These are phyloP conservation scores for Neotoma lepida DNA, from an alignment of 2,113 vertebrate species.

Conservation along the genomic window DNA sequence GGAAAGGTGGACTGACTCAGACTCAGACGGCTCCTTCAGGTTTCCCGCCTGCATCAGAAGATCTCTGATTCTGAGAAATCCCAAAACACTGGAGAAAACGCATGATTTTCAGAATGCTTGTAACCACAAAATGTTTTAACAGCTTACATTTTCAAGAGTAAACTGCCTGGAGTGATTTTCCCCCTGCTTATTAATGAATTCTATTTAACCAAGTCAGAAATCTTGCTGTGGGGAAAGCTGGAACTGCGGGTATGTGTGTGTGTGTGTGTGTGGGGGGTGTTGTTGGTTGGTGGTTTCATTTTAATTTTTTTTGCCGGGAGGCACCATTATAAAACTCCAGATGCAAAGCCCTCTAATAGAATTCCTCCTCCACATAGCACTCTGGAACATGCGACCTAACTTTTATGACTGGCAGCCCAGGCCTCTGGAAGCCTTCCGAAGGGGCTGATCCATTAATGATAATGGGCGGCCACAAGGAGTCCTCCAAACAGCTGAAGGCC, in stretches of 20 bases:
- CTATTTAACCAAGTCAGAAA: constrained; percentile 76
- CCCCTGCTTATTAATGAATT: constrained; percentile 80
- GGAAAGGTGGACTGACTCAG: neutral
- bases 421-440: constrained; percentile 57
- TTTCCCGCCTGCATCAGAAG: neutral
- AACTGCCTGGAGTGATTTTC: constrained; percentile 73
- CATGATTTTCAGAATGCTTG: constrained; percentile 66
- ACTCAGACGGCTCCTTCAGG: neutral
- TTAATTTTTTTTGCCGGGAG: constrained; percentile 80
- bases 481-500: constrained; percentile 70
- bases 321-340: constrained; percentile 82
- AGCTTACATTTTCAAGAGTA: constrained; percentile 77
- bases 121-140: constrained; percentile 75
- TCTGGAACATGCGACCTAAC: constrained; percentile 67
- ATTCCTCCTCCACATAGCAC: constrained; percentile 72
- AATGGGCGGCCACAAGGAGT: constrained; percentile 18
- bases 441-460: constrained; percentile 62
- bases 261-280: neutral
- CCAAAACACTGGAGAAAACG: constrained; percentile 46
- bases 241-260: neutral
- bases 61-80: constrained; percentile 36
- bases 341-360: constrained; percentile 79
- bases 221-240: constrained; percentile 72
- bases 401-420: constrained; percentile 69
- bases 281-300: constrained; percentile 74